Evolutionary conservation across 2,888 invertebrate genomes (phyloP).

Genomic region (Hydropsyche betteni): DNA sequence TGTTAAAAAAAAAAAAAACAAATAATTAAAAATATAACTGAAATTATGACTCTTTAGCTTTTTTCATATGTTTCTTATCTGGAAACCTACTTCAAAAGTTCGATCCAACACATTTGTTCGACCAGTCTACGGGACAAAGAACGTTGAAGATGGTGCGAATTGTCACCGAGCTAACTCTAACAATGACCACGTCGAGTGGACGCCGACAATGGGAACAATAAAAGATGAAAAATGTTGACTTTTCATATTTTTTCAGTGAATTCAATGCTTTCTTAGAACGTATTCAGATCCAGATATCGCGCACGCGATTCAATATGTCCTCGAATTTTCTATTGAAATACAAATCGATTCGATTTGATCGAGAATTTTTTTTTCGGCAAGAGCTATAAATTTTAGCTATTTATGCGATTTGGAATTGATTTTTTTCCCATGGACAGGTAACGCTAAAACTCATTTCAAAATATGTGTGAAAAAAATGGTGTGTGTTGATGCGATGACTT

Average conservation of each 20-base stretch:
- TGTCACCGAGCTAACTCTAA: slow-evolving; percentile 34
- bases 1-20: no score
- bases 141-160: slow-evolving; percentile 36
- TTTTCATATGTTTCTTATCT: no score
- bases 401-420: no score
- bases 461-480: no score
- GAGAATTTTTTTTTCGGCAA: not conserved
- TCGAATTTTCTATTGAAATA: slow-evolving; percentile 7
- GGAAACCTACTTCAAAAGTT: no score
- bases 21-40: no score
- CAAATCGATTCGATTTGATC: slow-evolving; percentile 24
- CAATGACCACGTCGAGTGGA: slow-evolving; percentile 45
- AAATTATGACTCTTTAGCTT: no score
- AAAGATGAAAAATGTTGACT: slow-evolving; percentile 47
- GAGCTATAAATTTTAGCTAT: not conserved
- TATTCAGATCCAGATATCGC: not conserved
- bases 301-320: slow-evolving; percentile 2
- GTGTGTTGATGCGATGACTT: no score
- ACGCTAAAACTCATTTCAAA: no score
- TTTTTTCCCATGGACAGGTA: no score
- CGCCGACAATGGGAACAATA: slow-evolving; percentile 41
- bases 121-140: not conserved
- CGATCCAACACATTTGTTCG: slow-evolving; percentile 7
- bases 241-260: slow-evolving; percentile 36
- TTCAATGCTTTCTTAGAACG: not conserved